A percentile compares a stretch with the other conserved stretches of the same genome.
Evolutionary conservation across 2,113 vertebrate genomes (phyloP).

Genomic region (Ochotona princeps): DNA sequence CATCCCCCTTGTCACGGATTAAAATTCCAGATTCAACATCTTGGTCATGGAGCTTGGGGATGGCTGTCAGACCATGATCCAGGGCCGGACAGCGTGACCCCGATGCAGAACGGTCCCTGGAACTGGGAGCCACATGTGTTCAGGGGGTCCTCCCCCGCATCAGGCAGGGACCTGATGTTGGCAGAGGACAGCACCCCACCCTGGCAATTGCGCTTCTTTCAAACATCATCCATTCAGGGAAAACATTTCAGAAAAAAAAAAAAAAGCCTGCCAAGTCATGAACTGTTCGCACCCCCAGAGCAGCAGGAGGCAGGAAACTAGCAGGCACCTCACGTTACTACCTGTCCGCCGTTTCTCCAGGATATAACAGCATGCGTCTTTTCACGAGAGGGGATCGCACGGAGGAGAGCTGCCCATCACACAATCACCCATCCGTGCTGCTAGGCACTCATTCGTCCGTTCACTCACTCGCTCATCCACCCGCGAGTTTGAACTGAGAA

Average conservation of each 20-base stretch:
- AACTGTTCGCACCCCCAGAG: not conserved
- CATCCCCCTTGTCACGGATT: slow-evolving; percentile 6
- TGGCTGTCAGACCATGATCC: not conserved
- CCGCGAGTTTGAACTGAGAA: not conserved
- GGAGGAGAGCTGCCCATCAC: not conserved
- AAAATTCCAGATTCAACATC: slow-evolving; percentile 54
- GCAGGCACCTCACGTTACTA: not conserved
- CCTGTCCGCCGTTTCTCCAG: not conserved
- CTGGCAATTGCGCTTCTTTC: not conserved
- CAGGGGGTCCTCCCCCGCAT: not conserved
- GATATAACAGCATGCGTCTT: not conserved
- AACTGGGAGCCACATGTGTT: not conserved
- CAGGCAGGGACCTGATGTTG: no score
- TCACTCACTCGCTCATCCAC: not conserved
- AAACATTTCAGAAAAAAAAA: not conserved
- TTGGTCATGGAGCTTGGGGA: slow-evolving; percentile 28
- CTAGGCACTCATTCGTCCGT: not conserved
- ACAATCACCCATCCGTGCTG: not conserved
- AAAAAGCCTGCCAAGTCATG: not conserved
- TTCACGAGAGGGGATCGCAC: not conserved
- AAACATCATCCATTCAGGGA: not conserved
- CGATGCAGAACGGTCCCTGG: not conserved
- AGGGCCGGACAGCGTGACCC: fast-evolving
- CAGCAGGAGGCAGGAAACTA: not conserved
- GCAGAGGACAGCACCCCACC: no score